Evolutionary conservation across 2,888 invertebrate genomes (phyloP), one percentile per base, ranked within the genome.

Genomic region (Acleris laterana): DNA sequence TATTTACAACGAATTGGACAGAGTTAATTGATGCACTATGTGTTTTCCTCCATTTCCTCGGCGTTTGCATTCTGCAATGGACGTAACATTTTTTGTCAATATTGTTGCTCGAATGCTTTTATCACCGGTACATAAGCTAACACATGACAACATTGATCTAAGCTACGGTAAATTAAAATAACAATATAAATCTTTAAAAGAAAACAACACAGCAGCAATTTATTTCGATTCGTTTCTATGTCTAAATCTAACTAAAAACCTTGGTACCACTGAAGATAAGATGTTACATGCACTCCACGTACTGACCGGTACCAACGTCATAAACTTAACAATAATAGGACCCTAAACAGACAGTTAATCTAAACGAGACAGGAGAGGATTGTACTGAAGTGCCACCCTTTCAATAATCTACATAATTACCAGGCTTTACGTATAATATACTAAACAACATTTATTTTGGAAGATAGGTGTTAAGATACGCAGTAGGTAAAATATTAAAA

Each of bases 391-490:
- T 82, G 81, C 82, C 74, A 83, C 81, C 84, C 75, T 77, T 80
- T 78, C 79, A 77, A 69, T 76, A 74, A 79, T 74, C 87, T 87
- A 88, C 81, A 78, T 80, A 78, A 78, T 74, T 75, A 81, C 65
- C 75, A 82, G 78, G 77, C 78, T 75, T 71, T 70, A 78, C 71
- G 73, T 80, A 83, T 46, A 78, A 86, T 83, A 86, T 82, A 85
- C 82, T 87, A 83, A 82, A 87, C 77, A 87, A 89, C 92, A 93
- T 93, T 93, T 92, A 93, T 92, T 93, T 93, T 93, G 93, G 93
- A 93, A 93, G 93, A 91, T 87, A 87, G 76, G 74, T 81, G 80
- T 79, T 82, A 80, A 80, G 72, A 84, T 84, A 85, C 79, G 73
- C 74, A 84, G 74, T 72, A 74, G 74, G 70, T 68, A 69, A 69